Conservation (phyloP, 30 jellyfish, hydroid and myxozoan genomes). For the Phacellophora camtschatica region DNA sequence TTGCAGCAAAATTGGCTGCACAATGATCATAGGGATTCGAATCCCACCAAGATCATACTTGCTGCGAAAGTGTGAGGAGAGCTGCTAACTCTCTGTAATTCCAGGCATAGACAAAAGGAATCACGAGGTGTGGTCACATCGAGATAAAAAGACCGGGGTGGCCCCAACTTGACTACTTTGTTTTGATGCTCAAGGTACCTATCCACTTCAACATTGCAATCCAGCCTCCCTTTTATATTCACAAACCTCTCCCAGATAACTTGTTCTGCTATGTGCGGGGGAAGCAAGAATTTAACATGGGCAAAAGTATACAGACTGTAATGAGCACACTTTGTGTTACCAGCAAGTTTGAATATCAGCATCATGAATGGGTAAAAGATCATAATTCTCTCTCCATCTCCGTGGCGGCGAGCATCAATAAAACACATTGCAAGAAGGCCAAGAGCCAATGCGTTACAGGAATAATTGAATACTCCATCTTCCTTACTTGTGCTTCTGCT, state of each 20-base stretch:
- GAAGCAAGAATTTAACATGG: slow-evolving; percentile 14
- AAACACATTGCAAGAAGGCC: slow-evolving; percentile 25
- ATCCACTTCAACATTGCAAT: slow-evolving; percentile 11
- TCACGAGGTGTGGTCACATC: too few relatives aligned
- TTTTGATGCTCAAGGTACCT: slow-evolving; percentile 17
- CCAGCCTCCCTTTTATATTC: slow-evolving; percentile 1
- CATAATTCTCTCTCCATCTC: not conserved
- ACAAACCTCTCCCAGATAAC: slow-evolving; percentile 13
- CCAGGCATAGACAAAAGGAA: too few relatives aligned
- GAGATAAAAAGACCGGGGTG: too few relatives aligned
- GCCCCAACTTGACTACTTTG: slow-evolving; percentile 15
- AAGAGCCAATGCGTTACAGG: slow-evolving; percentile 29
- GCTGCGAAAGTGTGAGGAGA: too few relatives aligned
- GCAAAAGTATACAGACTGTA: slow-evolving; percentile 12
- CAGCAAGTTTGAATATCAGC: slow-evolving; percentile 4
- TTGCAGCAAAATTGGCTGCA: too few relatives aligned
- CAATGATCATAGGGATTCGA: too few relatives aligned
- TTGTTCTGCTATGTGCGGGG: slow-evolving; percentile 11
- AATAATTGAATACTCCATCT: slow-evolving; percentile 25
- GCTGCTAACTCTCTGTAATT: too few relatives aligned
- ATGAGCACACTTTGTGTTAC: not conserved
- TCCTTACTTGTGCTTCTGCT: not conserved
- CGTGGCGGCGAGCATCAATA: slow-evolving; percentile 23
- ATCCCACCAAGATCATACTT: too few relatives aligned
- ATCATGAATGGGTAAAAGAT: slow-evolving; percentile 9